Evolutionary conservation across 1,140 invertebrate genomes (phyloP), one percentile per base, ranked within the genome.

Genomic region (Pachyrhynchus sulphureomaculatus): DNA sequence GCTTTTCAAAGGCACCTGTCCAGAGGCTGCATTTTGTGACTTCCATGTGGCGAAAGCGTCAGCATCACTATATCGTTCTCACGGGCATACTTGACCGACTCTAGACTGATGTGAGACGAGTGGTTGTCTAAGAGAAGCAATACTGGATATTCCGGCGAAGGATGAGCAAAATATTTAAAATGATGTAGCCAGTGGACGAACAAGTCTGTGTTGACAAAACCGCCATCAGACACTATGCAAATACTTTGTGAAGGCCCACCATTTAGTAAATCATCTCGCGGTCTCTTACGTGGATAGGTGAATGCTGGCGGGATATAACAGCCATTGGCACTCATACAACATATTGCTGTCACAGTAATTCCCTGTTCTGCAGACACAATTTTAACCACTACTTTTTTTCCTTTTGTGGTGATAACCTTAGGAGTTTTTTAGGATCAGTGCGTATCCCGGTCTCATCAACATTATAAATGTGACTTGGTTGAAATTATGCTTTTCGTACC

Each of bases 361-460:
- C 75, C 75, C 44, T 71, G 62, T 69, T 77, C 74, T 49, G 63
- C 72, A 51, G 64, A 66, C 44, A 66, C 62, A 65, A 29, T 44
- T 33, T 21, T 37, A 5, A 21, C 23, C 6, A 75, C 67, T 67
- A 68, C 64, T 69, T 69, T 75, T 61, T 69, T 64, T 5, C 74
- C 73, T 72, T 6, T 72, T 6, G 53, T n/a, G 5, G 49, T 62
- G 13, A 76, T 29, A 34, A 75, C 36, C 1, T 64, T 67, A 70
- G 72, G 49, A 59, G 33, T 24, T 58, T 39, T 57, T 66, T 67
- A 54, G 67, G 65, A 9, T 73, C 71, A n/a, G 58, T 66, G 10
- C 62, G 66, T n/a, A 72, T 67, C 8, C 70, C 73, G 37, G 68
- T 72, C 59, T 75, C 68, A 58, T 75, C 73, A 1, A 68, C 62